Evolutionary conservation across 2,888 invertebrate genomes (phyloP).

Genomic region (Tupiocoris notatus): DNA sequence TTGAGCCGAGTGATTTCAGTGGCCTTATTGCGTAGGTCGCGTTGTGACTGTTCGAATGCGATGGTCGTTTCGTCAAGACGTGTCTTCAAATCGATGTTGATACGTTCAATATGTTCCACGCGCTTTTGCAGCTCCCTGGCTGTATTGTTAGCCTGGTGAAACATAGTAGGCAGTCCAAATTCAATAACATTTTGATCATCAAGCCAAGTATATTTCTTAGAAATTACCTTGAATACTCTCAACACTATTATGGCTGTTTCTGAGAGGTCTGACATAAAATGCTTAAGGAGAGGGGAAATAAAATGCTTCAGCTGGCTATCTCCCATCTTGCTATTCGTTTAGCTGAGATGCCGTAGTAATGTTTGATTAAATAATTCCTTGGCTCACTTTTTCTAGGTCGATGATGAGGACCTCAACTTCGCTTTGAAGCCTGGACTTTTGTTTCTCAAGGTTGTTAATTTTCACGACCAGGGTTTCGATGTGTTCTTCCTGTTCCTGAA

Average conservation of each 20-base stretch:
- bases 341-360: too few relatives aligned
- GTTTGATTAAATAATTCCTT: too few relatives aligned
- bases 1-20: slow-evolving; percentile 87
- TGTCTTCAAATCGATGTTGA: slow-evolving; percentile 88
- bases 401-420: slow-evolving; percentile 98
- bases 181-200: too few relatives aligned
- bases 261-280: too few relatives aligned
- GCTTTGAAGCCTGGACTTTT: slow-evolving; percentile 94
- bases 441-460: slow-evolving; percentile 93
- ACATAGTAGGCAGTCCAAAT: background rate
- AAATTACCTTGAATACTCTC: too few relatives aligned
- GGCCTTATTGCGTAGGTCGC: slow-evolving; percentile 86
- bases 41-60: slow-evolving; percentile 85
- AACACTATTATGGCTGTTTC: too few relatives aligned
- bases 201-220: too few relatives aligned
- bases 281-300: too few relatives aligned
- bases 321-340: too few relatives aligned
- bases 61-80: slow-evolving; percentile 91
- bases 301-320: too few relatives aligned
- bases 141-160: slow-evolving; percentile 78
- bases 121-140: slow-evolving; percentile 95
- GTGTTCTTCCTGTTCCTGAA: slow-evolving; percentile 96
- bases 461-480: slow-evolving; percentile 91
- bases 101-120: slow-evolving; percentile 86
- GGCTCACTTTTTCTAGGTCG: slow-evolving; percentile 92